Evolutionary conservation across 2,113 vertebrate species (phyloP).

Genomic region (Pomatostomus ruficeps): DNA sequence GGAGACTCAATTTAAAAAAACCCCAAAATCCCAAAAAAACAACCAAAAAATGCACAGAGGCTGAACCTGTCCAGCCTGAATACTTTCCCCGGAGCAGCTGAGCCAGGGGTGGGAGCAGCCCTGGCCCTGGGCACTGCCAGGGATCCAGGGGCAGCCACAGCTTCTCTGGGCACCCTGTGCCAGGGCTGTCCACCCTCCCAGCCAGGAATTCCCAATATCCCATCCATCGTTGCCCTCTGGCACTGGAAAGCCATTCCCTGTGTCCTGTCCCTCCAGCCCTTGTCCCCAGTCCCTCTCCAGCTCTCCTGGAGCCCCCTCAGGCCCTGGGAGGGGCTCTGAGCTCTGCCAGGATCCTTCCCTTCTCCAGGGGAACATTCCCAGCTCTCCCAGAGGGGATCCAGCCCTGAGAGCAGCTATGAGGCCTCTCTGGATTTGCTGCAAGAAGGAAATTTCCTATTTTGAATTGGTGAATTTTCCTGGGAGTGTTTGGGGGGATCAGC

Average conservation of each 20-base stretch:
- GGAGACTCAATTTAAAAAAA: background rate
- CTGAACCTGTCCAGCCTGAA: background rate
- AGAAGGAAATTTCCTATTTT: accelerated
- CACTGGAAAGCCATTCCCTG: background rate
- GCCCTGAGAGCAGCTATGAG: accelerated
- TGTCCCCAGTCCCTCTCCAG: background rate
- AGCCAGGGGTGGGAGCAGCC: background rate
- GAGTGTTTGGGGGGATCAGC: accelerated
- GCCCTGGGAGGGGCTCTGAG: background rate
- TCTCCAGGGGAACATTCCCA: background rate
- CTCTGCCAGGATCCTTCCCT: background rate
- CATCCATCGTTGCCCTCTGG: background rate
- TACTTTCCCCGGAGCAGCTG: accelerated
- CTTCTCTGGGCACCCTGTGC: background rate
- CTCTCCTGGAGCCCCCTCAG: background rate
- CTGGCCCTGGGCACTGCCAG: background rate
- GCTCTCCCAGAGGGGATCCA: background rate
- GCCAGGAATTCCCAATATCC: background rate
- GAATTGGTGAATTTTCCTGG: accelerated
- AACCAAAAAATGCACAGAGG: accelerated
- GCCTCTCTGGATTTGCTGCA: accelerated
- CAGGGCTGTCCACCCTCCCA: background rate
- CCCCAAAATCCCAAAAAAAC: too few species aligned
- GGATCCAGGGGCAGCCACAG: background rate
- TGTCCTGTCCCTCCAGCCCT: background rate